These are phyloP conservation scores for Tragelaphus eurycerus DNA, from an alignment of 2,797 vertebrate genomes.

Conservation along the genomic window DNA sequence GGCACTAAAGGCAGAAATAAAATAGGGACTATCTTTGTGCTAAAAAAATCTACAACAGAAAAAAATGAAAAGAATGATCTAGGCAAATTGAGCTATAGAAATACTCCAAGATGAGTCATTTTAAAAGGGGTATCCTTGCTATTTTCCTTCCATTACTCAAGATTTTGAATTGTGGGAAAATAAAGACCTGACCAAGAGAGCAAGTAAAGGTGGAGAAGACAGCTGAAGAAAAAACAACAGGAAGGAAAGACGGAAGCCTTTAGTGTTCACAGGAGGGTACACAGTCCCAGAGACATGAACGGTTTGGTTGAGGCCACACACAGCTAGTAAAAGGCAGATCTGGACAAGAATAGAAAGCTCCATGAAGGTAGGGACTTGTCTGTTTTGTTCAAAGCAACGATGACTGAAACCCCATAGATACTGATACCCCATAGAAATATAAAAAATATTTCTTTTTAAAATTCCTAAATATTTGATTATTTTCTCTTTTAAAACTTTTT, in stretches of 20 bases:
- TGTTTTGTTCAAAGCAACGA: neutral
- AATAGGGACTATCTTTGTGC: neutral
- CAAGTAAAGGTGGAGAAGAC: neutral
- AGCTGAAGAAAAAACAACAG: neutral
- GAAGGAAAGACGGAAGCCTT: neutral
- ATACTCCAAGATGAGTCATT: neutral
- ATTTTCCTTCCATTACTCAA: neutral
- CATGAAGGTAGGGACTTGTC: neutral
- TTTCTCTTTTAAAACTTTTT: neutral
- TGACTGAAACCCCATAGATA: neutral
- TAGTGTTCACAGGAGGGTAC: neutral
- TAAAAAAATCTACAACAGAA: neutral
- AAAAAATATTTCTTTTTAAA: neutral
- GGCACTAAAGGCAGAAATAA: conserved; percentile 15
- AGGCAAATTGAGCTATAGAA: neutral
- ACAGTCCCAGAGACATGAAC: neutral
- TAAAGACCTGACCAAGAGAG: neutral
- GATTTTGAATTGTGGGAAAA: neutral
- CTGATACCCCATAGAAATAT: neutral
- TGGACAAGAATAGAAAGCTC: conserved; percentile 1
- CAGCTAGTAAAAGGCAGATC: neutral
- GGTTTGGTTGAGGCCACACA: neutral
- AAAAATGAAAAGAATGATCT: neutral
- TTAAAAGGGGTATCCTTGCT: neutral
- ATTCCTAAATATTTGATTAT: neutral